These are phyloP conservation scores for Enteromius viviparus DNA, from an alignment of 2,797 vertebrate genomes.

Conservation along the genomic window DNA sequence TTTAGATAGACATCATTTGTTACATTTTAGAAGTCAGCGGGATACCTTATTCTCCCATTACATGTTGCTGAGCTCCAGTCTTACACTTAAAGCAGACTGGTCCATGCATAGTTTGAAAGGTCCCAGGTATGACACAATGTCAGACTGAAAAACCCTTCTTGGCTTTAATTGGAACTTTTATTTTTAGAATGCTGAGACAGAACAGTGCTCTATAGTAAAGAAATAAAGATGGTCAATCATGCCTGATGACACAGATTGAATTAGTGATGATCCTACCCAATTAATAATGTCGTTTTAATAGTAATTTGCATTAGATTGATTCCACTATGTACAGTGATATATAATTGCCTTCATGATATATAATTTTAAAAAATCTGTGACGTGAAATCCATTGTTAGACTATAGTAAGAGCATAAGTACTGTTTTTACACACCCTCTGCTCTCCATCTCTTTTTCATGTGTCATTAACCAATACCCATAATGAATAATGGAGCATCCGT, in stretches of 20 bases:
- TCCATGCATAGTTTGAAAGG: conserved; percentile 1
- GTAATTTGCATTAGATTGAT: background rate
- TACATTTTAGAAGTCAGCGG: background rate
- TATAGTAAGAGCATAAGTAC: background rate
- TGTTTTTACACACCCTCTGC: background rate
- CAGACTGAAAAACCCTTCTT: background rate
- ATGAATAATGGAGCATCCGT: conserved; percentile 47
- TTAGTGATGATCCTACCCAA: background rate
- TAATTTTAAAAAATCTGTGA: background rate
- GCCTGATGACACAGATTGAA: background rate
- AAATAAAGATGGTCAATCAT: conserved; percentile 1
- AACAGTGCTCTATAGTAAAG: background rate
- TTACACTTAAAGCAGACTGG: background rate
- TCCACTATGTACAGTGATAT: background rate
- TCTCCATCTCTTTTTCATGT: conserved; percentile 3
- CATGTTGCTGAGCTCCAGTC: conserved; percentile 11
- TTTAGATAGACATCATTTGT: background rate
- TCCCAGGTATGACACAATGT: background rate
- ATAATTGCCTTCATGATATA: background rate
- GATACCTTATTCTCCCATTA: background rate
- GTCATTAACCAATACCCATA: conserved; percentile 39
- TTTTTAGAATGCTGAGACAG: conserved; percentile 2
- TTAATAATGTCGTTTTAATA: background rate
- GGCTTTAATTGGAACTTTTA: conserved; percentile 23
- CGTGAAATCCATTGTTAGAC: conserved; percentile 8